These are phyloP conservation scores for Xerus rutilus DNA, from an alignment of 2,797 vertebrate species.

Conservation along the genomic window DNA sequence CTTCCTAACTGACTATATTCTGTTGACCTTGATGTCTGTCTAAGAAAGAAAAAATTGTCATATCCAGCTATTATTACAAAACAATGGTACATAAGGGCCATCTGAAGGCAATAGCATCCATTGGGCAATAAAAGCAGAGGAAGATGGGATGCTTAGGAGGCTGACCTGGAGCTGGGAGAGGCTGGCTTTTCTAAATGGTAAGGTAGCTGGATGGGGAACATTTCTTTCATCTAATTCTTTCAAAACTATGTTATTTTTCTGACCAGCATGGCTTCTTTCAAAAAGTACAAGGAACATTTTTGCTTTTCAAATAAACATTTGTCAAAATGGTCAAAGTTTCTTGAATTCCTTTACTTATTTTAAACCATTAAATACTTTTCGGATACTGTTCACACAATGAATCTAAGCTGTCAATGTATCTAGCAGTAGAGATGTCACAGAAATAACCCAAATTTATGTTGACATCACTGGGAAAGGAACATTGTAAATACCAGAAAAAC, in stretches of 20 bases:
- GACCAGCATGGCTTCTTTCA: neutral
- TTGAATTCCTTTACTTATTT: neutral
- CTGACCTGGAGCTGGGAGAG: neutral
- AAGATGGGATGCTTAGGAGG: neutral
- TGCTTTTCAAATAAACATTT: neutral
- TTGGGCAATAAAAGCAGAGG: neutral
- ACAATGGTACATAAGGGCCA: neutral
- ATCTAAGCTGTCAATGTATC: neutral
- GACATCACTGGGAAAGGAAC: neutral
- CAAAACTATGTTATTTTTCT: slow-evolving; percentile 23
- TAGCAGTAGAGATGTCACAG: neutral
- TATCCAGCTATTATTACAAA: neutral
- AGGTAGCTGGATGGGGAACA: neutral
- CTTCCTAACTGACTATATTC: neutral
- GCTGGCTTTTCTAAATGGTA: neutral
- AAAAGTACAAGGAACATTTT: neutral
- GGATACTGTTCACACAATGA: neutral
- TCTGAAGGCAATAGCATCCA: neutral
- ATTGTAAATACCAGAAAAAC: neutral
- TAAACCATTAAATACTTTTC: neutral
- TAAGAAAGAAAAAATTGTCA: neutral
- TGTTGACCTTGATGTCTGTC: slow-evolving; percentile 26
- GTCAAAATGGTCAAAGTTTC: neutral
- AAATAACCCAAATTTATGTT: neutral
- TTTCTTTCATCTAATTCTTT: neutral